A percentile compares a stretch with the other conserved stretches of the same genome.
Evolutionary conservation across 2,888 invertebrate species (phyloP).

Genomic region (Lepeophtheirus nordmannii): DNA sequence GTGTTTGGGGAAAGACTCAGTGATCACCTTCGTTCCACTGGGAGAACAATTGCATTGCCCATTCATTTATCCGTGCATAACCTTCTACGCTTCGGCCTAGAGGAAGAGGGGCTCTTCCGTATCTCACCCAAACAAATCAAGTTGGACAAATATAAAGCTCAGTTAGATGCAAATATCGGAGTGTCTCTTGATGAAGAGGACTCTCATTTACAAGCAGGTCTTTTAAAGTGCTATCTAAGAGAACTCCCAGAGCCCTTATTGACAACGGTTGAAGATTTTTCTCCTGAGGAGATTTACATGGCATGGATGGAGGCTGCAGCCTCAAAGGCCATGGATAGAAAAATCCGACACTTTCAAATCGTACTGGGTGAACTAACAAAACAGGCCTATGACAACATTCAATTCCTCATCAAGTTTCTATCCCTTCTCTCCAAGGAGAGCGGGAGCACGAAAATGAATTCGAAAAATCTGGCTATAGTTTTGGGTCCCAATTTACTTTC

Average conservation of each 20-base stretch:
- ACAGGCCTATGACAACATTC: conserved; percentile 16
- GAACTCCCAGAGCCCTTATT: conserved; percentile 20
- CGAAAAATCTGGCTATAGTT: conserved; percentile 15
- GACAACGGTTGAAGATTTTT: not conserved
- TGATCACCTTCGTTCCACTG: conserved; percentile 11
- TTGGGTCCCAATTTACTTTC: conserved; percentile 12
- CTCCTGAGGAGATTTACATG: conserved; percentile 5
- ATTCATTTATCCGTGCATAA: conserved; percentile 1
- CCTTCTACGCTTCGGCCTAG: conserved; percentile 6
- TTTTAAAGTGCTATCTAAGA: conserved; percentile 18
- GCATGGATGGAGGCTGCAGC: conserved; percentile 7
- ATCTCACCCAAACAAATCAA: conserved; percentile 20
- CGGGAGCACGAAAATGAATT: conserved; percentile 12
- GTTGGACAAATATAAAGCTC: conserved; percentile 18
- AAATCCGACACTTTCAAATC: conserved; percentile 7
- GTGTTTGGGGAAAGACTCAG: conserved; percentile 17
- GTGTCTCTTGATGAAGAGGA: not conserved
- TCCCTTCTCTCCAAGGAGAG: not conserved
- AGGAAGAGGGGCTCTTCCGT: conserved; percentile 19
- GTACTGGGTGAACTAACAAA: not conserved
- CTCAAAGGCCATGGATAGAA: not conserved
- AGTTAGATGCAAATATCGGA: conserved; percentile 10
- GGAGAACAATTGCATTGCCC: conserved; percentile 8
- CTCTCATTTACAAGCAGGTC: conserved; percentile 11
- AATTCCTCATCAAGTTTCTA: conserved; percentile 19